Percentiles rank a stretch among this genome's conserved stretches.
Conservation (phyloP, 2,888 invertebrate genomes). For the Anaspis maculata region DNA sequence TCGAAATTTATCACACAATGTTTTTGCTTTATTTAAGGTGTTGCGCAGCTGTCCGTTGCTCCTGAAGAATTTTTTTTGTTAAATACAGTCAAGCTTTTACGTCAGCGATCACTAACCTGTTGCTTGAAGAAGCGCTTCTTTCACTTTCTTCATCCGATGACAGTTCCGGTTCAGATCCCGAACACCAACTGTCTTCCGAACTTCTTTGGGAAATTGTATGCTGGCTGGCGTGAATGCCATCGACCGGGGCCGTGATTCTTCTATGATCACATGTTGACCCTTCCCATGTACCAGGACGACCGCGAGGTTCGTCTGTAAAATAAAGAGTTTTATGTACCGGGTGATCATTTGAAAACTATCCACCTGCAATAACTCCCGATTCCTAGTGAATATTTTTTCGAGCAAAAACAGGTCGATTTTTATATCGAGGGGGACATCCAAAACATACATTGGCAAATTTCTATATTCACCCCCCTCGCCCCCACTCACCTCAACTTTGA, state of each 20-base stretch:
- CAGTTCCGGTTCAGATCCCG: slow-evolving; percentile 53
- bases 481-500: no score
- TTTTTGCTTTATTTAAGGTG: slow-evolving; percentile 73
- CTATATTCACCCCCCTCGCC: no score
- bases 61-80: slow-evolving; percentile 23
- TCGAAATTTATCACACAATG: slow-evolving; percentile 76
- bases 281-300: slow-evolving; percentile 71
- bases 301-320: slow-evolving; percentile 69
- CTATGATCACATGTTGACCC: slow-evolving; percentile 52
- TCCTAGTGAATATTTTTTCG: no score
- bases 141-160: slow-evolving; percentile 60
- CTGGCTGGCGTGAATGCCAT: slow-evolving; percentile 42
- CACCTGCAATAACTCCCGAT: no score
- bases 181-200: slow-evolving; percentile 60
- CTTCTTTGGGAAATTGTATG: slow-evolving; percentile 41
- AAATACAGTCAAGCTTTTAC: background rate
- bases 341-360: no score
- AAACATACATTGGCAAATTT: no score
- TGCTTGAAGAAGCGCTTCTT: slow-evolving; percentile 43
- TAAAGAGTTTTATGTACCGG: no score
- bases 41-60: slow-evolving; percentile 71
- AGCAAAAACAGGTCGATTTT: no score
- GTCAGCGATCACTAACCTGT: slow-evolving; percentile 34
- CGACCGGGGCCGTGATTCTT: slow-evolving; percentile 45
- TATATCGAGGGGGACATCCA: no score